phyloP scores from a whole-genome alignment of 2,113 vertebrate species.

The cat (Felis catus) region F.catus_Fca126_mat1.0 CM031415.1:187778001-187778500 shows the following conservation, averaged over 20 bases:
- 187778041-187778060: no score
- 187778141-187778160: not conserved
- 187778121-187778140: not conserved
- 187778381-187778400: not conserved
- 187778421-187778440: not conserved
- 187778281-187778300: not conserved
- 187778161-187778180: not conserved
- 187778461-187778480: not conserved
- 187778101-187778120: not conserved
- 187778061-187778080: not conserved
- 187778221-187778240: not conserved
- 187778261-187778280: not conserved
- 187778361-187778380: fast-evolving
- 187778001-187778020: no score
- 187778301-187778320: not conserved
- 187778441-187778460: not conserved
- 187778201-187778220: not conserved
- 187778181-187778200: not conserved
- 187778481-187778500: not conserved
- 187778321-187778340: no score
- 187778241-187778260: not conserved
- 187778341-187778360: not conserved
- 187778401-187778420: fast-evolving
- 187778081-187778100: not conserved
- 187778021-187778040: no score